Percentiles rank a stretch among this genome's conserved stretches.
Evolutionary conservation across 2,797 vertebrate species (phyloP).

Genomic region (Brachyalestes nurse): DNA sequence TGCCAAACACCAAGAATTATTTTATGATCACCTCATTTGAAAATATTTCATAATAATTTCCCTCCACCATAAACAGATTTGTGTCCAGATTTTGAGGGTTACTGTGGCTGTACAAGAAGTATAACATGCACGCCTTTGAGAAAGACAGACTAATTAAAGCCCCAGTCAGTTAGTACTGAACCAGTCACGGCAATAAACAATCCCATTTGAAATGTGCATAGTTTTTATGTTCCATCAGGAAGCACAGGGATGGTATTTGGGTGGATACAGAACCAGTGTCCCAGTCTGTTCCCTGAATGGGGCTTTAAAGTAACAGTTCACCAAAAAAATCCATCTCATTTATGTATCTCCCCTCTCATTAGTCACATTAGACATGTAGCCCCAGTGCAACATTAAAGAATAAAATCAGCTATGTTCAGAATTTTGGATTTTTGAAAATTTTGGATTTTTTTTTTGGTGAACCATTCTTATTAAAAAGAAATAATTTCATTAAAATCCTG

Average conservation of each 20-base stretch:
- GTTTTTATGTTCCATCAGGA: background rate
- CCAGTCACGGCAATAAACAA: too few relatives aligned
- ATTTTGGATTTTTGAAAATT: too few relatives aligned
- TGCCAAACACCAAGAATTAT: background rate
- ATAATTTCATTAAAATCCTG: background rate
- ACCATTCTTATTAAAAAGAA: background rate
- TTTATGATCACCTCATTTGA: background rate
- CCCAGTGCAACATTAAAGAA: too few relatives aligned
- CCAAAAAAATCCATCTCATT: background rate
- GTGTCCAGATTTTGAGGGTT: background rate
- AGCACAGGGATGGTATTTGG: background rate
- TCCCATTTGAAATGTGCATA: background rate
- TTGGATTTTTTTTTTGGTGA: background rate
- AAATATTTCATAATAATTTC: background rate
- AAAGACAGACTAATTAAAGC: slow-evolving; percentile 4
- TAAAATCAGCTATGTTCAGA: too few relatives aligned
- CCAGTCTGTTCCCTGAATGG: background rate
- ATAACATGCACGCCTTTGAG: slow-evolving; percentile 11
- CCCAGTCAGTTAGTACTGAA: background rate
- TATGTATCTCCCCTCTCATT: too few relatives aligned
- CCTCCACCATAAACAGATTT: background rate
- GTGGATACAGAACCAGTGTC: background rate
- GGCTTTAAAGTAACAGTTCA: background rate
- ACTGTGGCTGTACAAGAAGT: background rate
- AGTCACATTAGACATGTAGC: too few relatives aligned